Percentiles rank a stretch among this genome's conserved stretches.
phyloP scores from a whole-genome alignment of 2,113 vertebrate genomes.

The Gymnobelideus leadbeateri region DNA sequence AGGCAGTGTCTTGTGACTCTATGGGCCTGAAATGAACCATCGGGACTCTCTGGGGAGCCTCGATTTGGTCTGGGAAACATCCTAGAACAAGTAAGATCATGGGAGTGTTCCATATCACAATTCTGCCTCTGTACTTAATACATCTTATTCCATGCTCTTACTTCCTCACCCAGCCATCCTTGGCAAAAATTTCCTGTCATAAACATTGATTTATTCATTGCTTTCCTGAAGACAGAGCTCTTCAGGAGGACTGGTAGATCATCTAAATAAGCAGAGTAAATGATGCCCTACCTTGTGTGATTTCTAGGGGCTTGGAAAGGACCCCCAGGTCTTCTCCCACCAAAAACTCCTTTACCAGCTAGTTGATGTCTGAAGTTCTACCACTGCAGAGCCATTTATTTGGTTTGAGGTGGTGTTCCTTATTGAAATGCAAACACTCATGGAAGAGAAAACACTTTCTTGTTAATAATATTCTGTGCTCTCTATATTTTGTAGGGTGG shows the following conservation, averaged over 20 bases:
- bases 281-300: neutral
- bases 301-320: neutral
- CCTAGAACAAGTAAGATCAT: neutral
- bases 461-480: neutral
- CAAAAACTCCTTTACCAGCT: neutral
- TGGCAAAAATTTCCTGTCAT: neutral
- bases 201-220: neutral
- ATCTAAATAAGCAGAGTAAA: neutral
- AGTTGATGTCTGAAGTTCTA: neutral
- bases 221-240: neutral
- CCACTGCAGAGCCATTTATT: neutral
- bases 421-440: neutral
- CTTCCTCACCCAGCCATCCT: neutral
- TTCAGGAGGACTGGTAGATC: neutral
- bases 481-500: neutral
- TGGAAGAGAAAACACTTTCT: neutral
- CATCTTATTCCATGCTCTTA: slow-evolving; percentile 37
- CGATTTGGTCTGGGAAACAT: slow-evolving; percentile 16
- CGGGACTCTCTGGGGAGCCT: neutral
- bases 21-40: neutral
- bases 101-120: slow-evolving; percentile 14
- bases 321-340: neutral
- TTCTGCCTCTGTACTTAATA: slow-evolving; percentile 42
- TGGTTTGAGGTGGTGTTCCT: neutral
- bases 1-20: neutral